phyloP scores from a whole-genome alignment of 2,888 invertebrate genomes.

The Zhuqinia jingwanae region DNA sequence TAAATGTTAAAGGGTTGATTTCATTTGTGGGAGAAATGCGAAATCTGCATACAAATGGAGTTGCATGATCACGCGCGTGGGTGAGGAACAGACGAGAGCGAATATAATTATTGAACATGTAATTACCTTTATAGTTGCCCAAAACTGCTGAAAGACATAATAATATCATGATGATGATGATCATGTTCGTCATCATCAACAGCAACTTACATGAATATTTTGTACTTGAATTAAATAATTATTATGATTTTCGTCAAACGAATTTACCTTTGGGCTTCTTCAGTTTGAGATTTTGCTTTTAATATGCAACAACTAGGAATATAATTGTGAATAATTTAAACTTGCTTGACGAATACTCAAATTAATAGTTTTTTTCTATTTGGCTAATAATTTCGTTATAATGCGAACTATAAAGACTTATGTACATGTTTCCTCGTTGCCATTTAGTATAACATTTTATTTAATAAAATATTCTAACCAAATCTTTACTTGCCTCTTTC shows the following conservation, averaged over 20 bases:
- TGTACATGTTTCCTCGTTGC: no score
- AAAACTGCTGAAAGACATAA: constrained; percentile 25
- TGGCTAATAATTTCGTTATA: no score
- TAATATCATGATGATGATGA: not conserved
- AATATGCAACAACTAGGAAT: no score
- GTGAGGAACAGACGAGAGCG: constrained; percentile 22
- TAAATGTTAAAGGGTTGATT: not conserved
- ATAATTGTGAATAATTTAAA: no score
- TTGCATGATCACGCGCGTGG: constrained; percentile 45
- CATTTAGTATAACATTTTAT: no score
- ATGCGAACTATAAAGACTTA: no score
- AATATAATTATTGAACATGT: constrained; percentile 56
- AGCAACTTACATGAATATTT: not conserved
- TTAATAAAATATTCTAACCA: no score
- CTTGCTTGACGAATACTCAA: no score
- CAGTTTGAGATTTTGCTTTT: not conserved
- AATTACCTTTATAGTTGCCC: constrained; percentile 44
- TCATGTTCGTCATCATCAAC: not conserved
- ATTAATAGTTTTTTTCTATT: no score
- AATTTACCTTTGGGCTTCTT: constrained; percentile 5
- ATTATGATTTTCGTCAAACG: not conserved
- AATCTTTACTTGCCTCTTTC: no score
- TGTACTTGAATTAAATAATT: constrained; percentile 5
- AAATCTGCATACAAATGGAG: constrained; percentile 55
- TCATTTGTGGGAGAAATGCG: not conserved